These are phyloP conservation scores for Nephila pilipes DNA, from an alignment of 1,140 invertebrate genomes.

Conservation along the genomic window DNA sequence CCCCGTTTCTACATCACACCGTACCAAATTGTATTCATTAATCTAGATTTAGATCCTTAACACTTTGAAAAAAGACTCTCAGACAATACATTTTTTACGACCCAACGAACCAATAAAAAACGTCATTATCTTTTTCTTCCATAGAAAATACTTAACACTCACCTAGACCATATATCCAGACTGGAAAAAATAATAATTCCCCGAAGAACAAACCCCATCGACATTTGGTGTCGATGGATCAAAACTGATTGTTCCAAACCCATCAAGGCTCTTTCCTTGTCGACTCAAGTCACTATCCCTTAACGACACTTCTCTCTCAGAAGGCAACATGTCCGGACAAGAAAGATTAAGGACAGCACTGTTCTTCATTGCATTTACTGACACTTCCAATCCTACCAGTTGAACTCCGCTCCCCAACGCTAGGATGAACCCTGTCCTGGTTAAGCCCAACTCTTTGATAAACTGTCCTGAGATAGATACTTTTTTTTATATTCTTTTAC, in stretches of 20 bases:
- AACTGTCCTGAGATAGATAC: constrained; percentile 41
- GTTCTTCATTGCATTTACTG: constrained; percentile 46
- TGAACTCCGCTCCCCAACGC: constrained; percentile 42
- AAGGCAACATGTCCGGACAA: constrained; percentile 66
- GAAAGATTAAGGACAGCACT: constrained; percentile 62
- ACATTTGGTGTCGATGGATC: background rate
- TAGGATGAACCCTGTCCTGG: constrained; percentile 15
- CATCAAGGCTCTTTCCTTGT: background rate
- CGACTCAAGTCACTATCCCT: constrained; percentile 44
- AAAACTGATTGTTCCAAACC: background rate
- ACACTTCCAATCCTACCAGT: constrained; percentile 69
- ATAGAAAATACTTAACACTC: too few species aligned
- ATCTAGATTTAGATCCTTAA: too few species aligned
- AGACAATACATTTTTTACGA: too few species aligned
- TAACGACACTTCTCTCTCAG: background rate
- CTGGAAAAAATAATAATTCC: too few species aligned
- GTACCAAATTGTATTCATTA: too few species aligned
- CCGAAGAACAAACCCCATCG: background rate
- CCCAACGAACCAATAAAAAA: too few species aligned
- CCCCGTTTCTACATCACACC: too few species aligned
- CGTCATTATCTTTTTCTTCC: too few species aligned
- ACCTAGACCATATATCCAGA: too few species aligned
- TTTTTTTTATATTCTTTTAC: background rate
- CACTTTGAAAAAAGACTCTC: too few species aligned
- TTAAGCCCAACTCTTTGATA: constrained; percentile 64